Percentiles rank a stretch among this genome's conserved stretches.
Evolutionary conservation across 1,140 invertebrate genomes (phyloP).

Genomic region (Diabrotica virgifera): DNA sequence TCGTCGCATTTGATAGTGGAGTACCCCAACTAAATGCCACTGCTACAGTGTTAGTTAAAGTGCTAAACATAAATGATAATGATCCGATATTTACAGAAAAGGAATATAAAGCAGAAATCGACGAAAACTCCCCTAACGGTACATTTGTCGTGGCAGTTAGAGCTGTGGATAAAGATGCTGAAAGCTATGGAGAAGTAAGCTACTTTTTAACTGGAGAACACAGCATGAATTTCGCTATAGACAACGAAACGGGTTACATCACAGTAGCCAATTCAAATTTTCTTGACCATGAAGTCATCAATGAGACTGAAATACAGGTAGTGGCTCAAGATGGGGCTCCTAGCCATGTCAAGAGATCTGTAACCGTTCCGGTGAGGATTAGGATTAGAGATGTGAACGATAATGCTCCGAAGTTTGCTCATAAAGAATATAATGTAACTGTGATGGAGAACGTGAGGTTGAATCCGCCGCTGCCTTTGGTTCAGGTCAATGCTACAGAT

Average conservation of each 20-base stretch:
- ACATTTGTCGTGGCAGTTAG: conserved; percentile 67
- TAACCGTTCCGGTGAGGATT: conserved; percentile 75
- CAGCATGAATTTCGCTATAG: conserved; percentile 67
- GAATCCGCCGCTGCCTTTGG: conserved; percentile 70
- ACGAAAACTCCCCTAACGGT: conserved; percentile 71
- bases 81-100: conserved; percentile 69
- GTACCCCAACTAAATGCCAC: conserved; percentile 68
- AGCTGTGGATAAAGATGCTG: conserved; percentile 64
- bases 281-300: conserved; percentile 75
- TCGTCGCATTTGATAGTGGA: conserved; percentile 79
- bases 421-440: conserved; percentile 70
- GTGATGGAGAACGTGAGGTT: conserved; percentile 81
- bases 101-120: conserved; percentile 66
- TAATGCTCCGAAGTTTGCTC: conserved; percentile 74
- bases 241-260: conserved; percentile 72
- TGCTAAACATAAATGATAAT: conserved; percentile 86
- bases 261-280: conserved; percentile 68
- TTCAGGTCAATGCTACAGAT: conserved; percentile 77
- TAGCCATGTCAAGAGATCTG: conserved; percentile 60
- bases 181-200: conserved; percentile 67
- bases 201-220: conserved; percentile 76
- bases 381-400: conserved; percentile 81
- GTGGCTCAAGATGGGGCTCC: conserved; percentile 78
- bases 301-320: conserved; percentile 72
- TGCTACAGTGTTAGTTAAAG: conserved; percentile 70